Evolutionary conservation across 30 jellyfish, hydroid and myxozoan species (phyloP).

Genomic region (Catostylus mosaicus): DNA sequence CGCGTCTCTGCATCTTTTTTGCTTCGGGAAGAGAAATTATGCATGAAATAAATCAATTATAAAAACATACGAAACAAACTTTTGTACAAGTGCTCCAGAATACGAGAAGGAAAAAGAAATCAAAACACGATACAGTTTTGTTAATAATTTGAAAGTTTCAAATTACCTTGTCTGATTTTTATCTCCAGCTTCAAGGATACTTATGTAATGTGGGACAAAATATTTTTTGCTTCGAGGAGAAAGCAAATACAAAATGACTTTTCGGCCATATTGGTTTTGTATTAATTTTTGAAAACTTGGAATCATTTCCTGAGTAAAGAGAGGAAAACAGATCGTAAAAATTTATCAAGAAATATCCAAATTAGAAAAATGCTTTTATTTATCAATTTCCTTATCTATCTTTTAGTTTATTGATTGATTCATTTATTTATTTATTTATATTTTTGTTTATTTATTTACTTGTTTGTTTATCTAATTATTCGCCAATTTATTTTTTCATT

Average conservation of each 20-base stretch:
- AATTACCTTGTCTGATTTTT: conserved; percentile 56
- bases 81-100: not conserved
- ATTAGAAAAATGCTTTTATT: too few relatives aligned
- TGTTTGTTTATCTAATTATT: too few relatives aligned
- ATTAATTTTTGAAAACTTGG: conserved; percentile 62
- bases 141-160: too few relatives aligned
- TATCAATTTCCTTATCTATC: too few relatives aligned
- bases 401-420: too few relatives aligned
- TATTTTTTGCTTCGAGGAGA: conserved; percentile 70
- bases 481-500: too few relatives aligned
- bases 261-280: conserved; percentile 88
- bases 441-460: too few relatives aligned
- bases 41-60: too few relatives aligned
- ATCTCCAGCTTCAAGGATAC: conserved; percentile 76
- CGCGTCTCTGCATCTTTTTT: conserved; percentile 72
- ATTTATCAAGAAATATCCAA: too few relatives aligned
- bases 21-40: conserved; percentile 37
- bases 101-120: not conserved
- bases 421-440: too few relatives aligned
- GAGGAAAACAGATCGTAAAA: too few relatives aligned
- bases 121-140: too few relatives aligned
- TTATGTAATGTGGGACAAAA: conserved; percentile 65
- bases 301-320: conserved; percentile 68
- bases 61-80: not conserved
- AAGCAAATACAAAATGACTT: conserved; percentile 81